Conservation (phyloP, 2,888 invertebrate genomes). For the Meiosimyza decipiens region DNA sequence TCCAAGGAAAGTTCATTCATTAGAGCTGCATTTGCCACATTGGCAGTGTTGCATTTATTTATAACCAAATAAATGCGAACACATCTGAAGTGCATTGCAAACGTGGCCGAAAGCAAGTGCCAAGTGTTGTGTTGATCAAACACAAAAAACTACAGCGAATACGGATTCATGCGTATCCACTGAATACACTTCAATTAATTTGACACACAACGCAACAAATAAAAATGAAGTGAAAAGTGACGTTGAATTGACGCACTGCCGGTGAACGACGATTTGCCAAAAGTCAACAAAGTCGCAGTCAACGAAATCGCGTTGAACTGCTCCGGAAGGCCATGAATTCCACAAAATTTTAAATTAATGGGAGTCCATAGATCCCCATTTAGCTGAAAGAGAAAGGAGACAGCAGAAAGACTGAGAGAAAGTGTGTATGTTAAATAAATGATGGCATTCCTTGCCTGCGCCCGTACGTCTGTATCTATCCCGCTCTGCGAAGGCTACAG, state of each 20-base stretch:
- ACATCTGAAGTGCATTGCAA: not conserved
- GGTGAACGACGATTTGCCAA: not conserved
- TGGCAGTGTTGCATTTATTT: constrained; percentile 15
- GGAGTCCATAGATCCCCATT: constrained; percentile 46
- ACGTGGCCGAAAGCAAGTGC: constrained; percentile 23
- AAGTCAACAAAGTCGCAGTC: constrained; percentile 15
- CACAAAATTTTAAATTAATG: constrained; percentile 50
- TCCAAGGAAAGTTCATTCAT: constrained; percentile 36
- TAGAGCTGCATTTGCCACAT: constrained; percentile 12
- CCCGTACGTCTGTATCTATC: not conserved
- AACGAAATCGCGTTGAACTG: constrained; percentile 11
- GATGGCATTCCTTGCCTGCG: constrained; percentile 28
- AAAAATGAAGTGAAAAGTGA: constrained; percentile 28
- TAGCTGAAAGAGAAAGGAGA: constrained; percentile 41
- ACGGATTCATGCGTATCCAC: not conserved
- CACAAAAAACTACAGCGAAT: not conserved
- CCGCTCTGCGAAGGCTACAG: constrained; percentile 28
- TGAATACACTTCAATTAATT: constrained; percentile 27
- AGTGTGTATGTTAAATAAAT: constrained; percentile 32
- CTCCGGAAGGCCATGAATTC: constrained; percentile 52
- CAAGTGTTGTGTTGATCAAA: constrained; percentile 11
- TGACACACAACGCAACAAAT: constrained; percentile 4
- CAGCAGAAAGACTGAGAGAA: constrained; percentile 23
- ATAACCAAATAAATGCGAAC: constrained; percentile 6
- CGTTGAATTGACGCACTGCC: not conserved